These are phyloP conservation scores for Norana najaformis DNA, from an alignment of 2,888 invertebrate genomes.

Conservation along the genomic window DNA sequence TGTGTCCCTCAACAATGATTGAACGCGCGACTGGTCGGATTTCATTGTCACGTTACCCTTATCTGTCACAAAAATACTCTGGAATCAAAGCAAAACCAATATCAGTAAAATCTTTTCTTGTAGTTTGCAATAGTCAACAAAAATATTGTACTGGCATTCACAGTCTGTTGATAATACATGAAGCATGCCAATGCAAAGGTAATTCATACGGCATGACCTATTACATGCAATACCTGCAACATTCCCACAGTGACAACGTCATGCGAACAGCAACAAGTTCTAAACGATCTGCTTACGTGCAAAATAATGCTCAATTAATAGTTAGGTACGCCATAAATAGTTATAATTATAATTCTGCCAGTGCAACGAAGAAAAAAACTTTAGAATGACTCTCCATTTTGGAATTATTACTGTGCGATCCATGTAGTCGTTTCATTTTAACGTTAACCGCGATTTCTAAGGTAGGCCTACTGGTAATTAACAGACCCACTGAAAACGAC, in stretches of 20 bases:
- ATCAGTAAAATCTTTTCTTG: neutral
- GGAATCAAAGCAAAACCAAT: neutral
- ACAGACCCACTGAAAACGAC: neutral
- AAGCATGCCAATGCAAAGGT: neutral
- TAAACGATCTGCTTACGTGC: neutral
- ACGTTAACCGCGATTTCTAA: neutral
- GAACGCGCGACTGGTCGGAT: slow-evolving; percentile 16
- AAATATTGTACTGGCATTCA: no score
- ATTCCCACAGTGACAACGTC: neutral
- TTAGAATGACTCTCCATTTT: neutral
- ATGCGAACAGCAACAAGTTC: neutral
- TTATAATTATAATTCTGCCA: neutral
- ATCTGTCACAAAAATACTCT: neutral
- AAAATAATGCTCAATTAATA: neutral
- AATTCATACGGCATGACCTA: neutral
- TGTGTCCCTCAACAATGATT: slow-evolving; percentile 25
- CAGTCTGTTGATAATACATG: no score
- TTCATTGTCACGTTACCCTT: neutral
- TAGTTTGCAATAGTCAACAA: no score
- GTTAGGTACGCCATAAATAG: neutral
- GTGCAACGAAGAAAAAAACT: neutral
- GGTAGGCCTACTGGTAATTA: neutral
- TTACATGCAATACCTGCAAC: no score
- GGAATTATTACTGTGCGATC: neutral
- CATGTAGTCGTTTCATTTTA: neutral